Evolutionary conservation across 2,888 invertebrate species (phyloP).

Genomic region (Leptothorax acervorum): DNA sequence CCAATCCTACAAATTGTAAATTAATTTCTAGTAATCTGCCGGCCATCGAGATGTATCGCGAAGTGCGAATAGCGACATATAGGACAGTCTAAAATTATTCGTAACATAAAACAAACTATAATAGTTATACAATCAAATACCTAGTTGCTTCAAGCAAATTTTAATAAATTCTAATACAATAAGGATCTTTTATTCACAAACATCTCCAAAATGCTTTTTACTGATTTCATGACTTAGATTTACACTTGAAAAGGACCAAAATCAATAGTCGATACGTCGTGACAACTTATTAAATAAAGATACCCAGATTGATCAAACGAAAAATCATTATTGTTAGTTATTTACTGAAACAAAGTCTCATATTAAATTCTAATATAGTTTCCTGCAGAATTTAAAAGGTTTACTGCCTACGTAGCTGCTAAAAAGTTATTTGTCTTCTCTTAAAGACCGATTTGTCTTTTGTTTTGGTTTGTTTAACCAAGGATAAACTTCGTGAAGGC

Average conservation of each 20-base stretch:
- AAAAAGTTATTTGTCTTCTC: not conserved
- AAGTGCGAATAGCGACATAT: constrained; percentile 14
- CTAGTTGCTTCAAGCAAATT: not conserved
- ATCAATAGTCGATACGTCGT: no score
- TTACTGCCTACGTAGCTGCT: not conserved
- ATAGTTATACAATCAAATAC: not conserved
- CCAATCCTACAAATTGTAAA: constrained; percentile 52
- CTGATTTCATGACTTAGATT: no score
- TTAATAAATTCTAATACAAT: not conserved
- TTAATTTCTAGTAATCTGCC: constrained; percentile 52
- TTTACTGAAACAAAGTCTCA: no score
- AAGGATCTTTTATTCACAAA: no score
- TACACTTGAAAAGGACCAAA: no score
- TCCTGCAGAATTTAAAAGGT: not conserved
- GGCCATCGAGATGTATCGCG: not conserved
- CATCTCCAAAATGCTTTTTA: no score
- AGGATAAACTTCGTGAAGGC: not conserved
- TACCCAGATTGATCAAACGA: no score
- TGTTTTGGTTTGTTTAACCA: constrained; percentile 10
- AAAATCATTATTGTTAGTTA: no score
- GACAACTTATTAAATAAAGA: no score
- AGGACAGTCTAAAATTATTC: not conserved
- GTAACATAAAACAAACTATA: not conserved
- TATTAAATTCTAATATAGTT: not conserved
- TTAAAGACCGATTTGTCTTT: not conserved